Conservation (phyloP, 2,888 invertebrate species). For the Netelia melanura region DNA sequence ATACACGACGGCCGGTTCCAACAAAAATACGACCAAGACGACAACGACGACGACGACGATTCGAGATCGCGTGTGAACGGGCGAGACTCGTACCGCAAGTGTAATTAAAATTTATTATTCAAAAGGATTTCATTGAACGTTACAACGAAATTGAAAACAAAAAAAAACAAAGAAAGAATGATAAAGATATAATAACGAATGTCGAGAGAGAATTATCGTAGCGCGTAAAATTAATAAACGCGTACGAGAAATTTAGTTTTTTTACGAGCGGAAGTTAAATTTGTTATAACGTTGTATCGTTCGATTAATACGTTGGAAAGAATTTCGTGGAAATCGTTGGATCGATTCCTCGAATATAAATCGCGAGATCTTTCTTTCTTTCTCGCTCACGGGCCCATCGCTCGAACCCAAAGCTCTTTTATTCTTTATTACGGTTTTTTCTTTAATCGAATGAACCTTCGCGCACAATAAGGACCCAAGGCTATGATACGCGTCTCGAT, state of each 20-base stretch:
- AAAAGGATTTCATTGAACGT: no score
- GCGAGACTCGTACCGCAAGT: constrained; percentile 39
- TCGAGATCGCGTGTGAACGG: constrained; percentile 60
- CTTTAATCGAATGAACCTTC: constrained; percentile 64
- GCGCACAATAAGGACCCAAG: constrained; percentile 67
- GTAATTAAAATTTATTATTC: constrained; percentile 62
- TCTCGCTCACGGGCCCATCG: not conserved
- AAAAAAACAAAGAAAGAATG: no score
- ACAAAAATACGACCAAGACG: constrained; percentile 26
- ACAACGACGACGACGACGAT: constrained; percentile 5
- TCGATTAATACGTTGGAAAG: no score
- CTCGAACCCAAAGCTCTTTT: not conserved
- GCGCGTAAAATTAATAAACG: no score
- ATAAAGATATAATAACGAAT: no score
- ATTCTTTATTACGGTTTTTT: constrained; percentile 35
- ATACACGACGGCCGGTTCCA: constrained; percentile 60
- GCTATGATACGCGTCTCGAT: constrained; percentile 64
- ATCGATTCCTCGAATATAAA: not conserved
- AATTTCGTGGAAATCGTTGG: not conserved
- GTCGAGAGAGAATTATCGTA: no score
- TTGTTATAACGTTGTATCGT: no score
- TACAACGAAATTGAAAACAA: no score
- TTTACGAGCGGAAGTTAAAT: no score
- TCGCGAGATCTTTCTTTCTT: not conserved
- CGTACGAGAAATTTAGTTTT: no score